Base-by-base conservation (phyloP, 2,888 invertebrate species). In the Dicroscelio sp. region DNA sequence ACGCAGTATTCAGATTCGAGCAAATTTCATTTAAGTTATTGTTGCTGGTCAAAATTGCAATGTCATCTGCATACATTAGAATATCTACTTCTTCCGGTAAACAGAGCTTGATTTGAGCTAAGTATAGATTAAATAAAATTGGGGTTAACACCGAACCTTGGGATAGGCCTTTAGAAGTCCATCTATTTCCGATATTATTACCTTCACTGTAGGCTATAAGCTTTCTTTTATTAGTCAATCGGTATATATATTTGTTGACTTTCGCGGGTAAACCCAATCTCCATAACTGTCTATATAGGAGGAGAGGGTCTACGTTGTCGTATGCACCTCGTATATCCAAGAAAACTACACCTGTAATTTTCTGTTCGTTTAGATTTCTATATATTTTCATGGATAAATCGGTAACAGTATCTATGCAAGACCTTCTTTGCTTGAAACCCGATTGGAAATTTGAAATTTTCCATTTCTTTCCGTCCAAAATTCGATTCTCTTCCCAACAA, bases 241-340 rank as follows among this genome's bases (percentile, higher is more conserved):
- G n/a, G n/a, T n/a, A n/a, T n/a, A n/a, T n/a, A n/a, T n/a, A n/a
- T n/a, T n/a, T n/a, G n/a, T n/a, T n/a, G n/a, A n/a, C n/a, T n/a
- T n/a, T n/a, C n/a, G n/a, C n/a, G 20, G 82, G 82, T 0, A 58
- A 1, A 12, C 71, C 71, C 14, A 20, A 25, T 35, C 35, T 58
- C 69, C 82, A 82, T 27, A 69, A 23, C 58, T 82, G 38, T 30
- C 43, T 71, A 38, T 82, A 82, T 23, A 82, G 5, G 4, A 82
- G 25, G 0, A 82, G 25, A 63, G 31, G 27, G 30, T 31, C 63
- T 5, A 63, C 63, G 27, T 63, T 63, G 30, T 63, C 63, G 27
- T 63, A 63, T 17, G 63, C 63, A 14, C 63, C 63, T 63, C 20
- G 17, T 8, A 63, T 63, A 30, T 63, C 63, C 27, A 63, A 31